phyloP scores from a whole-genome alignment of 2,113 vertebrate genomes.

The Aspidoscelis tigris region DNA sequence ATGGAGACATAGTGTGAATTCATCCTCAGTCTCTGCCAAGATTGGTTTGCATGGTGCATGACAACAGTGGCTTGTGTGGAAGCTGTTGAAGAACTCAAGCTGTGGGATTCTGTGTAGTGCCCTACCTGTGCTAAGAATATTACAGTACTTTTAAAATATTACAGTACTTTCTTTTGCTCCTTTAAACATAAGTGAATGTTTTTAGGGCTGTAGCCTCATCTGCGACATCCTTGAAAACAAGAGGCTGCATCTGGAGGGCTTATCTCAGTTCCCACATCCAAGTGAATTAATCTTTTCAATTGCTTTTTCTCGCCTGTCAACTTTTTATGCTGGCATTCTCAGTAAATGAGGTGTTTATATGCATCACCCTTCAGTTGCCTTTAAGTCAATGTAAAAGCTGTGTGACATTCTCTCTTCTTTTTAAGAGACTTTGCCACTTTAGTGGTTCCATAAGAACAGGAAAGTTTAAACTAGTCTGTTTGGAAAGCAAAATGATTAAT shows the following conservation, averaged over 20 bases:
- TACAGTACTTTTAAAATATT: not conserved
- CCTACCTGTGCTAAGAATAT: not conserved
- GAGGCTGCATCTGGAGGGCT: slow-evolving; percentile 30
- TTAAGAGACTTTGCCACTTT: slow-evolving; percentile 16
- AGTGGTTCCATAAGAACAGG: slow-evolving; percentile 4
- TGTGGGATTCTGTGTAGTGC: not conserved
- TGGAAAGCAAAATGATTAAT: slow-evolving; percentile 20
- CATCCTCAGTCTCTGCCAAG: too few species aligned
- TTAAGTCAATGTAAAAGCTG: slow-evolving; percentile 30
- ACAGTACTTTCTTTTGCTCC: not conserved
- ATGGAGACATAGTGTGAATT: too few species aligned
- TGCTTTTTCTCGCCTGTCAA: slow-evolving; percentile 40
- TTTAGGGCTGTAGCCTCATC: not conserved
- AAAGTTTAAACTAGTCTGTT: slow-evolving; percentile 14
- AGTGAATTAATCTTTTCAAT: slow-evolving; percentile 39
- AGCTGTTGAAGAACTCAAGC: not conserved
- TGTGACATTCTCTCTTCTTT: slow-evolving; percentile 14
- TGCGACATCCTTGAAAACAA: slow-evolving; percentile 32
- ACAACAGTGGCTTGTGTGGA: too few species aligned
- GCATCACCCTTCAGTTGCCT: slow-evolving; percentile 31
- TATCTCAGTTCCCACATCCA: slow-evolving; percentile 21
- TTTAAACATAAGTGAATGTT: slow-evolving; percentile 27
- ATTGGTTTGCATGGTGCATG: too few species aligned
- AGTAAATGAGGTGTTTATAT: slow-evolving; percentile 44
- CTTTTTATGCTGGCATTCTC: slow-evolving; percentile 24